A percentile compares a stretch with the other conserved stretches of the same genome.
Conservation (phyloP, 1,140 invertebrate species). For the Bombus haemorrhoidalis region DNA sequence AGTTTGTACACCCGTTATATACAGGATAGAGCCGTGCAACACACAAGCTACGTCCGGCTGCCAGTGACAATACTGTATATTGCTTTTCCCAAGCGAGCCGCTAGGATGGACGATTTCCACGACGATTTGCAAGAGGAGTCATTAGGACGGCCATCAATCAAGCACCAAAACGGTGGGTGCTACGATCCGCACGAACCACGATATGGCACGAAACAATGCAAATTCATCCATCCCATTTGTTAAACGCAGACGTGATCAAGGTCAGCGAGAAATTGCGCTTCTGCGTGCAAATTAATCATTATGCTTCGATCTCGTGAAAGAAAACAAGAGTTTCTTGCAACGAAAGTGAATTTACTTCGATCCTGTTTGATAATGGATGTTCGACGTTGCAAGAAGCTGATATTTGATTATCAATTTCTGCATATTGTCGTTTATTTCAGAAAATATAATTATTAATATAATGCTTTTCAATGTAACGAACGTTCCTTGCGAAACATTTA, state of each 20-base stretch:
- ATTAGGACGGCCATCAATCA: constrained; percentile 51
- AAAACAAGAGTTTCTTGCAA: background rate
- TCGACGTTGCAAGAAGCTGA: too few relatives aligned
- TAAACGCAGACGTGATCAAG: background rate
- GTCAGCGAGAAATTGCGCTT: background rate
- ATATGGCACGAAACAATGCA: background rate
- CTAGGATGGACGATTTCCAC: constrained; percentile 40
- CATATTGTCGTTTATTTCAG: background rate
- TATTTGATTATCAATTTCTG: too few relatives aligned
- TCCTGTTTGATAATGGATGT: too few relatives aligned
- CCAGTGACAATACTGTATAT: constrained; percentile 39
- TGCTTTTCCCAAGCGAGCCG: constrained; percentile 28
- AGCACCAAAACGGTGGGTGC: constrained; percentile 29
- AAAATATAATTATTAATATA: background rate
- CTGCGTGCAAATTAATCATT: background rate
- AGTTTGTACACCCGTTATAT: constrained; percentile 25
- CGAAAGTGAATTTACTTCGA: too few relatives aligned
- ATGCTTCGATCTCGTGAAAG: background rate
- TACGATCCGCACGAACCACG: background rate
- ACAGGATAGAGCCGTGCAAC: background rate
- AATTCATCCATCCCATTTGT: background rate
- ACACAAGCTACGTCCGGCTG: constrained; percentile 24
- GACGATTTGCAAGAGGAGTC: constrained; percentile 51
- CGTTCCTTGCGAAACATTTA: too few relatives aligned
- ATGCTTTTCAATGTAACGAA: too few relatives aligned